Evolutionary conservation across 1,140 invertebrate species (phyloP).

Genomic region (Neodiprion virginianus): DNA sequence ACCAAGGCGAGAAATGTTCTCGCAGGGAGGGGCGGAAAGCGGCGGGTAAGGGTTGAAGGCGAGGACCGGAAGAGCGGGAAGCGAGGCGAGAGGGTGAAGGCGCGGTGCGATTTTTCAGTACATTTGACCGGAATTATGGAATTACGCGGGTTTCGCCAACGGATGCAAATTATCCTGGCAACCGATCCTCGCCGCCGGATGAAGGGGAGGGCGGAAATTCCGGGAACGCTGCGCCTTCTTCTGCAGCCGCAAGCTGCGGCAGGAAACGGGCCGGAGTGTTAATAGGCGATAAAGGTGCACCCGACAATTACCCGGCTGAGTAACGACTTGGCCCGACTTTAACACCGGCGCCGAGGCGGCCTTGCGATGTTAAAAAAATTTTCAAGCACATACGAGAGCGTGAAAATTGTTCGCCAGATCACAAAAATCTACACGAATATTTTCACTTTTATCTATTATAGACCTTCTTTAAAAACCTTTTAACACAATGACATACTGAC

Average conservation of each 20-base stretch:
- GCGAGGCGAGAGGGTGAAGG: not conserved
- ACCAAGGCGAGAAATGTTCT: not conserved
- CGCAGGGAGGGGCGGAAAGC: not conserved
- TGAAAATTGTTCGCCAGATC: too few species aligned
- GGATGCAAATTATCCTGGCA: slow-evolving; percentile 7
- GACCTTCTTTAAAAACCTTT: too few species aligned
- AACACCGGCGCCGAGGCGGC: too few species aligned
- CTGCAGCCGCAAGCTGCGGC: too few species aligned
- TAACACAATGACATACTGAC: too few species aligned
- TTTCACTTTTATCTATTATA: too few species aligned
- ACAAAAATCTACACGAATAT: too few species aligned
- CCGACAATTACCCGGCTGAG: slow-evolving; percentile 1
- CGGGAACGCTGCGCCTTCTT: too few species aligned
- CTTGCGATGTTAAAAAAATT: too few species aligned
- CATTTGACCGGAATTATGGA: slow-evolving; percentile 7
- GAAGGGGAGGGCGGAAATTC: not conserved
- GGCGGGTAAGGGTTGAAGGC: not conserved
- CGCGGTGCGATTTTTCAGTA: slow-evolving; percentile 1
- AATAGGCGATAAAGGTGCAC: not conserved
- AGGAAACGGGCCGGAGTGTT: not conserved
- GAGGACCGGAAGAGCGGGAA: not conserved
- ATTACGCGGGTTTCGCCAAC: not conserved
- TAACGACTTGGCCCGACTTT: not conserved
- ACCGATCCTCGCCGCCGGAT: not conserved
- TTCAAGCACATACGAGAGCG: too few species aligned